Evolutionary conservation across 2,888 invertebrate species (phyloP).

Genomic region (Luperina nickerlii): DNA sequence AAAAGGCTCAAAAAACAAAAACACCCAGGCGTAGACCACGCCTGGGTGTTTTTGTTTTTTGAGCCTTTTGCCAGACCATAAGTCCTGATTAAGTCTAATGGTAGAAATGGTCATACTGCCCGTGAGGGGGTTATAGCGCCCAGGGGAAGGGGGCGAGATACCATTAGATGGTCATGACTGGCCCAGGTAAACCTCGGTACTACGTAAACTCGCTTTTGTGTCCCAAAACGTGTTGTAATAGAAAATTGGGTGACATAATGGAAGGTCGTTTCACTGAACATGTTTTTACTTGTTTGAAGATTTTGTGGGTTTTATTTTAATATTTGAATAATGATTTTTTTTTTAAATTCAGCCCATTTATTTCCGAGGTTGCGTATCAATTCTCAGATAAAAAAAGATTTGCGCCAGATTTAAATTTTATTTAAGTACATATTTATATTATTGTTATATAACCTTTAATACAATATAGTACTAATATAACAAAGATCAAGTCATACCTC

Average conservation of each 20-base stretch:
- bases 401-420: not conserved
- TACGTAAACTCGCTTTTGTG: constrained; percentile 53
- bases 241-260: constrained; percentile 52
- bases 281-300: constrained; percentile 20
- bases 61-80: constrained; percentile 71
- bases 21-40: constrained; percentile 70
- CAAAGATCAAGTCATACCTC: not conserved
- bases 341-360: not conserved
- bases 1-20: constrained; percentile 64
- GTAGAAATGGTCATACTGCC: constrained; percentile 68
- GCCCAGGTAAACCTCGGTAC: constrained; percentile 67
- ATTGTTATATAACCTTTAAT: no score
- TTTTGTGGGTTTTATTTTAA: not conserved
- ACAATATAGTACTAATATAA: not conserved
- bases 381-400: not conserved
- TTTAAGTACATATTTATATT: not conserved
- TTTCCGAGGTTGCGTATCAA: not conserved
- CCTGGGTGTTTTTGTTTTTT: no score
- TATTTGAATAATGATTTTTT: not conserved
- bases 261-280: constrained; percentile 40
- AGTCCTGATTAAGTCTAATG: constrained; percentile 81
- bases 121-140: constrained; percentile 63
- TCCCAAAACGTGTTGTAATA: constrained; percentile 43
- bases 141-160: constrained; percentile 63
- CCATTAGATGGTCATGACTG: constrained; percentile 76